Percentiles rank a stretch among this genome's conserved stretches.
Evolutionary conservation across 2,113 vertebrate genomes (phyloP).

Genomic region (Tursiops truncatus): DNA sequence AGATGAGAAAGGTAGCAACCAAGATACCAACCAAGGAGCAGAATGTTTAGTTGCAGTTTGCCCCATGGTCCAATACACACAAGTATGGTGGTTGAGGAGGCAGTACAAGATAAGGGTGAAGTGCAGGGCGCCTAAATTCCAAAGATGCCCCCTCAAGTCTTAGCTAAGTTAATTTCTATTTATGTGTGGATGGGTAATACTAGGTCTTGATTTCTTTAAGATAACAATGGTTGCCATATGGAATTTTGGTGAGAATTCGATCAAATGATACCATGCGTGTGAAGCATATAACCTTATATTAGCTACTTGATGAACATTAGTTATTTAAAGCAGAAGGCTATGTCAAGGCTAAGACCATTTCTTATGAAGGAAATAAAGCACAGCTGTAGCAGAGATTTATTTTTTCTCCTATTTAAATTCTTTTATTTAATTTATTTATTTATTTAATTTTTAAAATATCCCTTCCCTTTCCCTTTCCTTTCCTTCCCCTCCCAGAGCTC

Average conservation of each 20-base stretch:
- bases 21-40: neutral
- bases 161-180: neutral
- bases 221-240: neutral
- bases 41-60: neutral
- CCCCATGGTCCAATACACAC: neutral
- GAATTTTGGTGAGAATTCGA: neutral
- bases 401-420: neutral
- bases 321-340: neutral
- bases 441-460: neutral
- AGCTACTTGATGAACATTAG: neutral
- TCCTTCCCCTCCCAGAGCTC: neutral
- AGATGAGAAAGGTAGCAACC: neutral
- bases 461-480: neutral
- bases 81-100: neutral
- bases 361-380: neutral
- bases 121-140: neutral
- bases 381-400: neutral
- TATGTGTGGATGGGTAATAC: neutral
- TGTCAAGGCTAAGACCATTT: neutral
- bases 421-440: neutral
- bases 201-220: neutral
- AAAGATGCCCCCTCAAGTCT: neutral
- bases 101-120: neutral
- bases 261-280: neutral
- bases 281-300: neutral